These are phyloP conservation scores for Zeugodacus cucurbitae DNA, from an alignment of 1,140 invertebrate genomes.

Conservation along the genomic window DNA sequence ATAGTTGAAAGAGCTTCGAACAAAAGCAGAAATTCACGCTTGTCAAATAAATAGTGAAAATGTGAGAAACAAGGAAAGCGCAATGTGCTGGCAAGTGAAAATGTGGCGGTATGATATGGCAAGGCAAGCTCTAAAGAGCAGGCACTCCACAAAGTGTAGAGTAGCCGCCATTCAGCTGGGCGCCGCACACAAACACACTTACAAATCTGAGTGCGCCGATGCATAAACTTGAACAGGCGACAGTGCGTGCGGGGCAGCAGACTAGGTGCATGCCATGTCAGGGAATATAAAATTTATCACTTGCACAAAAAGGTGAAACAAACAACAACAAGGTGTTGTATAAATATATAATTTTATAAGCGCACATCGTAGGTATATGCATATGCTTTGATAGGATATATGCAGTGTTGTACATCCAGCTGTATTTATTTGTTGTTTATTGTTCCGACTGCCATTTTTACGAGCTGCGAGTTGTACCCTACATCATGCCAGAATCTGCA, in stretches of 20 bases:
- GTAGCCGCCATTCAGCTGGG: not conserved
- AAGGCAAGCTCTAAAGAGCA: not conserved
- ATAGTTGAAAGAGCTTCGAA: not conserved
- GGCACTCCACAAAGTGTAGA: not conserved
- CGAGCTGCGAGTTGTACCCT: not conserved
- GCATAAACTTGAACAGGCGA: not conserved
- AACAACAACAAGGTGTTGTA: not conserved
- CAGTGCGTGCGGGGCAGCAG: not conserved
- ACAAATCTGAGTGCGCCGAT: not conserved
- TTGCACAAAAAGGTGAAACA: not conserved
- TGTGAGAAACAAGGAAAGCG: not conserved
- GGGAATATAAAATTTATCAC: constrained; percentile 25
- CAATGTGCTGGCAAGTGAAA: not conserved
- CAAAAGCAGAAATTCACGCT: not conserved
- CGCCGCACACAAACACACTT: not conserved
- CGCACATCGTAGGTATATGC: too few species aligned
- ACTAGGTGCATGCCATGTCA: not conserved
- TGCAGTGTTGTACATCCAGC: not conserved
- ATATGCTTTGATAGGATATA: not conserved
- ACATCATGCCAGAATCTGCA: not conserved
- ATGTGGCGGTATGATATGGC: not conserved
- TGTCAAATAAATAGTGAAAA: not conserved
- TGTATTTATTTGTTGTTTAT: not conserved
- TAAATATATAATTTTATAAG: not conserved
- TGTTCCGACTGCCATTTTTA: not conserved